A percentile compares a stretch with the other conserved stretches of the same genome.
Conservation (phyloP, 1,140 invertebrate species). For the Pseudomyrmex flavicornis region DNA sequence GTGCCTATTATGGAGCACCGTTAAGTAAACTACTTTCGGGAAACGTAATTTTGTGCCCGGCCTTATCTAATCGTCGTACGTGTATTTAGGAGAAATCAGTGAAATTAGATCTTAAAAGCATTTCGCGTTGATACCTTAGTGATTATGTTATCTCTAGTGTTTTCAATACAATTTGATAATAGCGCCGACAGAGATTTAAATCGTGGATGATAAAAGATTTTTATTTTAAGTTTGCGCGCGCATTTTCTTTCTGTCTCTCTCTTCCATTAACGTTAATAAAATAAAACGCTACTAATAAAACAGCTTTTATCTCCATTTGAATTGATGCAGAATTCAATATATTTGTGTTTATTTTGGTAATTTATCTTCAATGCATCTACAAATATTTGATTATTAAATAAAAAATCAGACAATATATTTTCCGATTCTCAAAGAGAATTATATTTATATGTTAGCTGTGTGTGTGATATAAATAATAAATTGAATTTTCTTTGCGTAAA, state of each 20-base stretch:
- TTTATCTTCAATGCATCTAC: not conserved
- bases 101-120: not conserved
- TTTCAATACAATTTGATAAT: not conserved
- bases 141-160: not conserved
- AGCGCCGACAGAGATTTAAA: not conserved
- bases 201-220: not conserved
- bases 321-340: not conserved
- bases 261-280: too few relatives aligned
- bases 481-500: not conserved
- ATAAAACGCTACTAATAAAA: too few relatives aligned
- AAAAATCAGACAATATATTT: too few relatives aligned
- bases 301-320: not conserved
- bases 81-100: slow-evolving; percentile 12
- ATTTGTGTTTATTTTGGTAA: not conserved
- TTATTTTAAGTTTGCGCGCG: too few relatives aligned
- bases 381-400: slow-evolving; percentile 10
- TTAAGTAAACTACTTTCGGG: slow-evolving; percentile 13
- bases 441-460: too few relatives aligned
- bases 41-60: slow-evolving; percentile 24
- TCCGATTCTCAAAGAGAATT: too few relatives aligned
- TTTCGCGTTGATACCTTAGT: not conserved
- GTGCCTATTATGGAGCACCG: slow-evolving; percentile 1
- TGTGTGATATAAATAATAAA: not conserved
- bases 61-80: slow-evolving; percentile 38
- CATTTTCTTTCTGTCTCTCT: too few relatives aligned